These are phyloP conservation scores for Rhea americana DNA, from an alignment of 2,113 vertebrate species.

Conservation along the genomic window DNA sequence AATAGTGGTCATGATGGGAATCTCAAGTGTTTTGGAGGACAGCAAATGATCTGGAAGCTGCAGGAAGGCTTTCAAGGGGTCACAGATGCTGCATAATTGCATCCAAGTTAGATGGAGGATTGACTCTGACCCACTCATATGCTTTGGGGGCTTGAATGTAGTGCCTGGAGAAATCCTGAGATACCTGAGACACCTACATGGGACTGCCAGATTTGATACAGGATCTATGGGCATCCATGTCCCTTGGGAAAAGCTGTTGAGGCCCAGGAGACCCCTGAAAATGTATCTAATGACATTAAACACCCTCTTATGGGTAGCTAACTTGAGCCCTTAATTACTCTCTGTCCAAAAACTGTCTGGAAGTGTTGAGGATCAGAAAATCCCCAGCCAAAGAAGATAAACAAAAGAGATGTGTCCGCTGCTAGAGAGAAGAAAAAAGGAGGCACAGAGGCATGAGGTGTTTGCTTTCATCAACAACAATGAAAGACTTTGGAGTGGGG, in stretches of 20 bases:
- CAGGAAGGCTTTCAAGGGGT: not conserved
- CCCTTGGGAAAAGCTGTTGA: not conserved
- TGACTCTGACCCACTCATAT: not conserved
- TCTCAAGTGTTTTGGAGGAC: not conserved
- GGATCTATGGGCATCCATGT: not conserved
- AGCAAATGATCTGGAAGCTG: not conserved
- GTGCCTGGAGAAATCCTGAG: not conserved
- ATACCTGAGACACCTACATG: not conserved
- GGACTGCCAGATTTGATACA: not conserved
- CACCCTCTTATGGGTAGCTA: not conserved
- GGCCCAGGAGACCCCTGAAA: not conserved
- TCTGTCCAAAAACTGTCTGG: not conserved
- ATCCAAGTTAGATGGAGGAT: not conserved
- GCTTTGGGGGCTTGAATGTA: not conserved
- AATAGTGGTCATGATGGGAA: not conserved
- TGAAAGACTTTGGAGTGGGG: not conserved
- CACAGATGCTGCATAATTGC: fast-evolving
- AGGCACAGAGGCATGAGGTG: not conserved
- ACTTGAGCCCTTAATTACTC: not conserved
- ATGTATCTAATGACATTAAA: not conserved
- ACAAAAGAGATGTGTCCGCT: not conserved
- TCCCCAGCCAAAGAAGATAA: not conserved
- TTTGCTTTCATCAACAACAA: not conserved
- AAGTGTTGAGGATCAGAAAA: not conserved
- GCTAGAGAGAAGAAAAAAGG: not conserved